Percentiles rank a stretch among this genome's conserved stretches.
Conservation (phyloP, 2,113 vertebrate species). For the Galbula dea region DNA sequence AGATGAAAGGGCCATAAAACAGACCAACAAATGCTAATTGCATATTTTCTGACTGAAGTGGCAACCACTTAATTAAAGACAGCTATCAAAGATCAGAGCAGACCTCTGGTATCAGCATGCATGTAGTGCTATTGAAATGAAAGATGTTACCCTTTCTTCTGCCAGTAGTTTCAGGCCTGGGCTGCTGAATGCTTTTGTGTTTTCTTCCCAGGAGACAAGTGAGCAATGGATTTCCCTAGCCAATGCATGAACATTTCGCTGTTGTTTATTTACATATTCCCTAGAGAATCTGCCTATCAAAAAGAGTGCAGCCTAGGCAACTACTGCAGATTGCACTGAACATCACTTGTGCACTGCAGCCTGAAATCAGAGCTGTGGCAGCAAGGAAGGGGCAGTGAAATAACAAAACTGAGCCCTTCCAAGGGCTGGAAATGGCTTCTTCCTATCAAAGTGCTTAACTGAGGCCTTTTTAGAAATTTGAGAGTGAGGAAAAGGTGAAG, state of each 20-base stretch:
- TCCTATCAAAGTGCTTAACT: background rate
- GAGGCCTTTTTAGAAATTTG: background rate
- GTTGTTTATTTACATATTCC: background rate
- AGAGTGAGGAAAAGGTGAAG: background rate
- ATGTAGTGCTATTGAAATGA: background rate
- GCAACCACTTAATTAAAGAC: constrained; percentile 30
- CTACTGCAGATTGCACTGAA: background rate
- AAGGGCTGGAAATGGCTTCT: background rate
- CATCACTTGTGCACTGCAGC: background rate
- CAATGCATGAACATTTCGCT: background rate
- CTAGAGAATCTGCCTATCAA: background rate
- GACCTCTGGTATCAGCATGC: background rate
- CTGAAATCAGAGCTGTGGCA: background rate
- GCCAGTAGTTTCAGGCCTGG: background rate
- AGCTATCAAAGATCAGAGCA: constrained; percentile 11
- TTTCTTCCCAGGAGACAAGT: background rate
- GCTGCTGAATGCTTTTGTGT: background rate
- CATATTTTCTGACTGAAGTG: background rate
- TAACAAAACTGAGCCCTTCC: background rate
- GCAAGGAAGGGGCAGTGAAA: background rate
- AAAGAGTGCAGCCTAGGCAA: background rate
- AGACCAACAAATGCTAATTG: background rate
- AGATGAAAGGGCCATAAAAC: background rate
- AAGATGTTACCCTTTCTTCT: constrained; percentile 5
- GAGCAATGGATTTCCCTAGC: constrained; percentile 27